phyloP scores from a whole-genome alignment of 2,888 invertebrate genomes.

The Eledona agricola region DNA sequence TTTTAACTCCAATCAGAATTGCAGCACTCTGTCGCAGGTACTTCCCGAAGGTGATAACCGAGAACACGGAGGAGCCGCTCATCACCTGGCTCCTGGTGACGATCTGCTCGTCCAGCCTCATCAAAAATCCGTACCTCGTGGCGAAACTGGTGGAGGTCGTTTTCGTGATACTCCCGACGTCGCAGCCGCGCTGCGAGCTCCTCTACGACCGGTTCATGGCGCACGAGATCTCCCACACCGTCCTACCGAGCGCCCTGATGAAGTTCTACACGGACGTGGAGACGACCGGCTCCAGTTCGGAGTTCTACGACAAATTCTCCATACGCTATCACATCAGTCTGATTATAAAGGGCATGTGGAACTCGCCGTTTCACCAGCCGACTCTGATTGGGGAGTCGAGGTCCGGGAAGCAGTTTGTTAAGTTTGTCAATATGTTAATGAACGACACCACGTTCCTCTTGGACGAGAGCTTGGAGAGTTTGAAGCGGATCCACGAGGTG shows the following conservation, averaged over 20 bases:
- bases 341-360: slow-evolving; percentile 96
- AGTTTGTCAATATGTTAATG: slow-evolving; percentile 98
- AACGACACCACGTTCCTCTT: slow-evolving; percentile 97
- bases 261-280: slow-evolving; percentile 99
- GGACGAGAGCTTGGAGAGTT: slow-evolving; percentile 93
- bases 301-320: slow-evolving; percentile 99
- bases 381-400: slow-evolving; percentile 92
- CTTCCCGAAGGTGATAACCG: slow-evolving; percentile 77
- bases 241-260: slow-evolving; percentile 91
- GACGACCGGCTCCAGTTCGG: slow-evolving; percentile 96
- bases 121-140: slow-evolving; percentile 96
- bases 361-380: slow-evolving; percentile 83
- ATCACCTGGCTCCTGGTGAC: slow-evolving; percentile 89
- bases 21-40: slow-evolving; percentile 67
- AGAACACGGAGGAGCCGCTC: slow-evolving; percentile 82
- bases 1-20: not conserved
- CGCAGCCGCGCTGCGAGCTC: slow-evolving; percentile 64
- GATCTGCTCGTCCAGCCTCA: slow-evolving; percentile 88
- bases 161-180: slow-evolving; percentile 79
- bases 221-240: slow-evolving; percentile 83
- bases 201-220: slow-evolving; percentile 84
- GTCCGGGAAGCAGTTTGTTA: slow-evolving; percentile 91
- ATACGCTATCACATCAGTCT: slow-evolving; percentile 98
- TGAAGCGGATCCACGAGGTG: slow-evolving; percentile 87
- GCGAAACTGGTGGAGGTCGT: slow-evolving; percentile 95